Evolutionary conservation across 64 coral and sea anemone species (phyloP), one percentile per base, ranked within the genome.

Genomic region (Astreopora myriophthalma): DNA sequence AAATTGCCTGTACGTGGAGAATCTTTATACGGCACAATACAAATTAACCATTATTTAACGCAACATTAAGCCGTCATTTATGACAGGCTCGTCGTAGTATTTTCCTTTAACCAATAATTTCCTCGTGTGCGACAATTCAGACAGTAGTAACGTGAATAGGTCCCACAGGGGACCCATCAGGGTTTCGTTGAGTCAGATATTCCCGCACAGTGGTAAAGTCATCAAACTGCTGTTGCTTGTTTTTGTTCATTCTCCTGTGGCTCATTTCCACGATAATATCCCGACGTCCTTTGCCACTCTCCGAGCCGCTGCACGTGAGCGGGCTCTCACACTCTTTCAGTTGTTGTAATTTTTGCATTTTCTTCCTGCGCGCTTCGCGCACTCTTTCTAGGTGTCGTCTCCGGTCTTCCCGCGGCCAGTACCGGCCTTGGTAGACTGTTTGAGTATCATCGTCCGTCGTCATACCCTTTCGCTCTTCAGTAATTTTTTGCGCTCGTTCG

Each of bases 161-260:
- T 20, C 97, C 97, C 20, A 84, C 86, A 5, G 73, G 84, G 3
- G 89, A 88, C 61, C 97, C 97, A 31, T 85, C 82, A 1, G 89
- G 85, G 42, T 99, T 99, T 42, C 97, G 86, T 48, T 99, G 97
- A 31, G 89, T 92, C 32, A 99, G 76, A 42, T 96, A 90, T 88
- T 99, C 97, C 55, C 93, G 94, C n/a, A 99, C 97, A 1, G 97
- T 99, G 7, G 95, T 92, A 96, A 99, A 99, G 69, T 99, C 97
- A 88, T 99, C 94, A 88, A 99, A 99, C 44, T 81, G 87, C 7
- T 86, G 82, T 24, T 98, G 92, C n/a, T 82, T 88, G 34, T 74
- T 93, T 30, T 67, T 97, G 14, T 88, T 87, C 94, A 99, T 99
- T 88, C 89, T 95, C 48, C 88, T 93, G 28, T 99, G 94, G 74